phyloP scores from a whole-genome alignment of 2,797 vertebrate genomes.

The Sternarchorhynchus goeldii region DNA sequence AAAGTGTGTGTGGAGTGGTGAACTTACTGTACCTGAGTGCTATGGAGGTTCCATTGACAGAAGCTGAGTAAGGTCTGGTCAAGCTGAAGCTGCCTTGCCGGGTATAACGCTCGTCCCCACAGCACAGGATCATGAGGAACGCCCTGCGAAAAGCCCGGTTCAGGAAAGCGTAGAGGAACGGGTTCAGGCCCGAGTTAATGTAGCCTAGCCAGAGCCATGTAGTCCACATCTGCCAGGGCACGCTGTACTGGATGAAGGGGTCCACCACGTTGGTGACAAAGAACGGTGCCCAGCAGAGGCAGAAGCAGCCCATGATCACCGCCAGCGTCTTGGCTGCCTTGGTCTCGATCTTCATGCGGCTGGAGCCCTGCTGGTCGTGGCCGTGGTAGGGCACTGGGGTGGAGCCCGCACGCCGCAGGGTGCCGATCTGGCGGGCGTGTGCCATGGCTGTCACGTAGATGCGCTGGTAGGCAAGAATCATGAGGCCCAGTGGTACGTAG shows the following conservation, averaged over 20 bases:
- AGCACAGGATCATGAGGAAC: conserved; percentile 81
- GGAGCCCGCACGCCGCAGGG: conserved; percentile 76
- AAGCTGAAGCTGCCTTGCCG: conserved; percentile 70
- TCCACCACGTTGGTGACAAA: conserved; percentile 83
- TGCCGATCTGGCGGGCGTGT: conserved; percentile 80
- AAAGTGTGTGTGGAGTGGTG: conserved; percentile 20
- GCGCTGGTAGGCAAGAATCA: conserved; percentile 81
- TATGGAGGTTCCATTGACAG: conserved; percentile 78
- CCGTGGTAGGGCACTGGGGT: conserved; percentile 63
- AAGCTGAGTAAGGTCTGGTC: conserved; percentile 66
- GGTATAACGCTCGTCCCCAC: conserved; percentile 72
- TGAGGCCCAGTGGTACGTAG: conserved; percentile 78
- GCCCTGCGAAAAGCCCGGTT: conserved; percentile 82
- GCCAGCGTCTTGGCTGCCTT: conserved; percentile 83
- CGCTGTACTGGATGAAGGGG: conserved; percentile 80
- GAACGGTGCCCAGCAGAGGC: conserved; percentile 82
- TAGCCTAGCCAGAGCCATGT: conserved; percentile 84
- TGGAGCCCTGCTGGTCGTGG: conserved; percentile 60
- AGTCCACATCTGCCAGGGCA: conserved; percentile 83
- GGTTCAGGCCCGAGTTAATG: conserved; percentile 82
- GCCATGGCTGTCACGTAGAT: conserved; percentile 83
- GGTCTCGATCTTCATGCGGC: conserved; percentile 79
- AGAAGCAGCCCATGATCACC: conserved; percentile 83
- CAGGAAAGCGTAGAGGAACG: conserved; percentile 82
- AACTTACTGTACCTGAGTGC: conserved; percentile 73